Conservation (phyloP, 2,797 vertebrate species). For the Tachyglossus aculeatus region DNA sequence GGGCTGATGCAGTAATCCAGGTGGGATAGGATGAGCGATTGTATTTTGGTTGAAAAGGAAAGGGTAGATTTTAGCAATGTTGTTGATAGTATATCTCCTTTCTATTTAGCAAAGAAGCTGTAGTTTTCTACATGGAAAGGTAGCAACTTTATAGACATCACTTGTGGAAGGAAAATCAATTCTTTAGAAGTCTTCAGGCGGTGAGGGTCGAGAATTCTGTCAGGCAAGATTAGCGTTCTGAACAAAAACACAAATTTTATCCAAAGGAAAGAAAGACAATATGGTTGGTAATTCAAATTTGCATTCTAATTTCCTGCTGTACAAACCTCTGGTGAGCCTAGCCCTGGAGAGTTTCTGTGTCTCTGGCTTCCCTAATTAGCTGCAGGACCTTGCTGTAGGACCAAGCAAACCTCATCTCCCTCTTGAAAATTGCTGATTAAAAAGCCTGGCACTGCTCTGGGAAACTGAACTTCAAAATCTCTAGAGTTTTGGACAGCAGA, state of each 20-base stretch:
- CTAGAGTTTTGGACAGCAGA: slow-evolving; percentile 62
- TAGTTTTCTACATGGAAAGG: too few species aligned
- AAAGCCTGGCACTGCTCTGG: slow-evolving; percentile 30
- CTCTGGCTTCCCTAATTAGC: slow-evolving; percentile 11
- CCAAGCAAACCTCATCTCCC: slow-evolving; percentile 4
- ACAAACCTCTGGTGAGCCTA: background rate
- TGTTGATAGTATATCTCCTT: too few species aligned
- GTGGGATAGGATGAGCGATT: too few species aligned
- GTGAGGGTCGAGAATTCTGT: too few species aligned
- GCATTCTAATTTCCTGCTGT: background rate
- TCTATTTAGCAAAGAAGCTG: too few species aligned
- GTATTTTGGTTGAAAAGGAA: too few species aligned
- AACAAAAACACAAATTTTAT: background rate
- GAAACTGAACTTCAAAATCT: slow-evolving; percentile 67
- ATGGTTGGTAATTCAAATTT: background rate
- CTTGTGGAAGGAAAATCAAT: too few species aligned
- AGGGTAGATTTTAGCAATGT: too few species aligned
- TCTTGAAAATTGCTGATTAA: slow-evolving; percentile 24
- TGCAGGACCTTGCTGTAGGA: slow-evolving; percentile 10
- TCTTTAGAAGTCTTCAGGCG: too few species aligned
- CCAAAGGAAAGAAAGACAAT: background rate
- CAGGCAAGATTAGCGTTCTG: background rate
- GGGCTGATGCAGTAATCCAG: too few species aligned
- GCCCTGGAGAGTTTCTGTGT: background rate
- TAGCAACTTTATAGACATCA: too few species aligned